These are phyloP conservation scores for Toxonevra muliebris DNA, from an alignment of 2,888 invertebrate species.

Conservation along the genomic window DNA sequence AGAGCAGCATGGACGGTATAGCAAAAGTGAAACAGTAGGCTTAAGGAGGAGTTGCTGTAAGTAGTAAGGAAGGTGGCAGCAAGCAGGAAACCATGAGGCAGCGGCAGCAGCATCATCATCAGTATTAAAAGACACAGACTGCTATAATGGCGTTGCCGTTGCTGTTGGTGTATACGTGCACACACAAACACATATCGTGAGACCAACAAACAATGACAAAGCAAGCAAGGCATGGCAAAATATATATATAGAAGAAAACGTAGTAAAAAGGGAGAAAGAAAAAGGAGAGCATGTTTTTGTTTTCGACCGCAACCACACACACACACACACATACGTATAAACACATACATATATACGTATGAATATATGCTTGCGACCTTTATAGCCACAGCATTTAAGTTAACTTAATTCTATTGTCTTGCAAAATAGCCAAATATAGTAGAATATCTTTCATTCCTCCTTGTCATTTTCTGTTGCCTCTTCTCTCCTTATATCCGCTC, in stretches of 20 bases:
- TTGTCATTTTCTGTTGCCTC: background rate
- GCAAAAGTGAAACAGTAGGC: background rate
- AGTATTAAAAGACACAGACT: background rate
- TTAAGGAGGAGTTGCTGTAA: no score
- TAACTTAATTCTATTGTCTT: constrained; percentile 27
- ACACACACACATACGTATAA: no score
- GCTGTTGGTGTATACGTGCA: background rate
- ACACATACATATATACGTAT: no score
- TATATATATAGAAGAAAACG: background rate
- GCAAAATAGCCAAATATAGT: background rate
- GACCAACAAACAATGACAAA: constrained; percentile 7
- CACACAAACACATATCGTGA: background rate
- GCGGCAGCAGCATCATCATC: constrained; percentile 1
- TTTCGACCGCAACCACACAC: no score
- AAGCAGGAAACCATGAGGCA: background rate
- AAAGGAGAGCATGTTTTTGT: no score
- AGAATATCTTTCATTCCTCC: no score
- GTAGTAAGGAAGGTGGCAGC: background rate
- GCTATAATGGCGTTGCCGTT: no score
- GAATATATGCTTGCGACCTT: no score
- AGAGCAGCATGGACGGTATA: background rate
- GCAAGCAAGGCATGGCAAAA: no score
- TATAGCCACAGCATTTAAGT: constrained; percentile 6
- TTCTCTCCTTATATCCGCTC: background rate
- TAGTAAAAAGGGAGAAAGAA: no score